Evolutionary conservation across 2,888 invertebrate genomes (phyloP).

Genomic region (Drosophila nr. fundita): DNA sequence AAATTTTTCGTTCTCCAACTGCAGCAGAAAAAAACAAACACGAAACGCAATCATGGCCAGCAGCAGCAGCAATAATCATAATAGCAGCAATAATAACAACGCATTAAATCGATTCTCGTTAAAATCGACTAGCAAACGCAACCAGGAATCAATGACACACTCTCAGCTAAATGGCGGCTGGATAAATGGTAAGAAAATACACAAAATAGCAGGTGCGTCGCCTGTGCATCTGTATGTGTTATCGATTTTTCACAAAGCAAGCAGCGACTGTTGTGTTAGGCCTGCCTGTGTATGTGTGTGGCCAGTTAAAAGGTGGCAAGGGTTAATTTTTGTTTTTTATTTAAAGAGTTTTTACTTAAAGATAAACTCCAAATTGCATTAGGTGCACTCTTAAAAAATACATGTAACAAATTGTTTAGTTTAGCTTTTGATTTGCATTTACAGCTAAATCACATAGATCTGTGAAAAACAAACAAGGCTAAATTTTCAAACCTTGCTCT

Average conservation of each 20-base stretch:
- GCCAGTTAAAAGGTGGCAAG: background rate
- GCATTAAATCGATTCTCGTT: slow-evolving; percentile 74
- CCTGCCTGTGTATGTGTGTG: background rate
- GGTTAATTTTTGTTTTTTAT: background rate
- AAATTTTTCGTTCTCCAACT: slow-evolving; percentile 24
- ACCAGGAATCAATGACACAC: slow-evolving; percentile 91
- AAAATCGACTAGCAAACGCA: slow-evolving; percentile 88
- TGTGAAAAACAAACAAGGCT: background rate
- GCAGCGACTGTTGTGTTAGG: background rate
- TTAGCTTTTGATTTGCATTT: background rate
- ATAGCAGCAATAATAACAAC: slow-evolving; percentile 62
- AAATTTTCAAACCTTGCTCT: slow-evolving; percentile 5
- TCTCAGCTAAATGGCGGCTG: slow-evolving; percentile 93
- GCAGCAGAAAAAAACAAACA: slow-evolving; percentile 38
- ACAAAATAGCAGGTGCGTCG: slow-evolving; percentile 30
- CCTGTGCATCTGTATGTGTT: slow-evolving; percentile 25
- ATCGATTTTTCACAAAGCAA: slow-evolving; percentile 72
- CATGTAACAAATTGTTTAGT: background rate
- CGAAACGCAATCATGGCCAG: slow-evolving; percentile 54
- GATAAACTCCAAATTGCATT: background rate
- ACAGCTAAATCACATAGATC: slow-evolving; percentile 2
- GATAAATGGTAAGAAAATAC: slow-evolving; percentile 91
- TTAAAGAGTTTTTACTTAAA: background rate
- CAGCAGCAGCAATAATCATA: slow-evolving; percentile 50
- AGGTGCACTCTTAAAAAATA: background rate